Evolutionary conservation across 2,797 vertebrate species (phyloP).

Genomic region (Merluccius polli): DNA sequence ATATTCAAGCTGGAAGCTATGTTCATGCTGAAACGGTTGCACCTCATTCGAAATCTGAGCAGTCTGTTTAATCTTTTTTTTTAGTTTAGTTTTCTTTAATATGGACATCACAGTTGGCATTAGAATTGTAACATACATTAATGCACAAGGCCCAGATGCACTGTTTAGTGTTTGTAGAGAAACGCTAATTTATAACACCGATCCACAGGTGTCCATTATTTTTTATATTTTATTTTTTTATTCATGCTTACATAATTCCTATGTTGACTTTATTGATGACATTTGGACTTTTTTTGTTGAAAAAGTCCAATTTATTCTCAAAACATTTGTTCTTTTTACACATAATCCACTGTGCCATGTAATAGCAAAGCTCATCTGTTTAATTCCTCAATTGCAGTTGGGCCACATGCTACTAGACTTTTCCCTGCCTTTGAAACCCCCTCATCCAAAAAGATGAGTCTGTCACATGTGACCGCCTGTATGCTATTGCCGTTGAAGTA

Average conservation of each 20-base stretch:
- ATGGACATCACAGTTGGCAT: no score
- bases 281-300: not conserved
- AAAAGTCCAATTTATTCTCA: not conserved
- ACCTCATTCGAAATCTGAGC: not conserved
- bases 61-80: no score
- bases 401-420: not conserved
- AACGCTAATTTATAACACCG: no score
- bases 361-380: not conserved
- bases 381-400: not conserved
- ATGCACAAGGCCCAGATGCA: no score
- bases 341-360: no score
- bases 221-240: no score
- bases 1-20: conserved; percentile 1
- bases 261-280: not conserved
- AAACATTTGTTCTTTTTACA: not conserved
- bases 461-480: not conserved
- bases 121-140: no score
- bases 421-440: not conserved
- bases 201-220: no score
- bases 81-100: no score
- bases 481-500: not conserved
- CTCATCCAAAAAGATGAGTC: not conserved
- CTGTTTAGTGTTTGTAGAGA: no score
- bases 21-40: not conserved
- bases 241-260: not conserved